A percentile compares a stretch with the other conserved stretches of the same genome.
phyloP scores from a whole-genome alignment of 2,113 vertebrate species.

The Dasyprocta punctata region DNA sequence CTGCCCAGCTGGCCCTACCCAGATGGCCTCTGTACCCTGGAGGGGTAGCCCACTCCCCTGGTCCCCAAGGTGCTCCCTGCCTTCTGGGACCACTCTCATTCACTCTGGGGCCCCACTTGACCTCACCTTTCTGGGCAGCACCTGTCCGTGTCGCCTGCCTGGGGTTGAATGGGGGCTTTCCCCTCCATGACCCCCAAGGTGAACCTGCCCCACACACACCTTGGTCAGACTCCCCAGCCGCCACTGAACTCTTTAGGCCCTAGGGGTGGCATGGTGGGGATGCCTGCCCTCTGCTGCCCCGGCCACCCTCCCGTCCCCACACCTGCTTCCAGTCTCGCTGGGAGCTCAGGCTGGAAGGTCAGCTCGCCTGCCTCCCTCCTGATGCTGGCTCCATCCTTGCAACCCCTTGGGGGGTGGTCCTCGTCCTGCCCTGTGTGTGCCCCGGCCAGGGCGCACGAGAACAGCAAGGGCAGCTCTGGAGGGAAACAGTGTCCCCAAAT shows the following conservation, averaged over 20 bases:
- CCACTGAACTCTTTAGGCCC: not conserved
- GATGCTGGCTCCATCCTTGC: not conserved
- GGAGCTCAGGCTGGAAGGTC: not conserved
- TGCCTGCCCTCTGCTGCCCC: not conserved
- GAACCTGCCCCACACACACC: not conserved
- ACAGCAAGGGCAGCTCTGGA: not conserved
- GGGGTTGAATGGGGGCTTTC: not conserved
- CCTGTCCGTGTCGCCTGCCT: not conserved
- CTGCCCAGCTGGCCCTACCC: too few species aligned
- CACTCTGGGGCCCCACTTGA: not conserved
- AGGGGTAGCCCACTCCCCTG: not conserved
- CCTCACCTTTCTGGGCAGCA: not conserved
- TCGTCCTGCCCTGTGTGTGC: constrained; percentile 28
- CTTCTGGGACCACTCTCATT: not conserved
- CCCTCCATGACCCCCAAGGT: too few species aligned
- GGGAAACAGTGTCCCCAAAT: constrained; percentile 85
- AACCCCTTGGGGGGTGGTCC: constrained; percentile 65
- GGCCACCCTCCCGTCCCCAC: not conserved
- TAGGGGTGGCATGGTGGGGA: too few species aligned
- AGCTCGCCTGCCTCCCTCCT: not conserved
- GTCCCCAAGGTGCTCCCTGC: not conserved
- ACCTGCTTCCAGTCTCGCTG: rapidly evolving
- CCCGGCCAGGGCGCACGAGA: not conserved
- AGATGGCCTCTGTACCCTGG: not conserved
- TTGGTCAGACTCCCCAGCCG: not conserved